Base-by-base conservation (phyloP, 2,888 invertebrate species). In the Chromoteleia sp. region DNA sequence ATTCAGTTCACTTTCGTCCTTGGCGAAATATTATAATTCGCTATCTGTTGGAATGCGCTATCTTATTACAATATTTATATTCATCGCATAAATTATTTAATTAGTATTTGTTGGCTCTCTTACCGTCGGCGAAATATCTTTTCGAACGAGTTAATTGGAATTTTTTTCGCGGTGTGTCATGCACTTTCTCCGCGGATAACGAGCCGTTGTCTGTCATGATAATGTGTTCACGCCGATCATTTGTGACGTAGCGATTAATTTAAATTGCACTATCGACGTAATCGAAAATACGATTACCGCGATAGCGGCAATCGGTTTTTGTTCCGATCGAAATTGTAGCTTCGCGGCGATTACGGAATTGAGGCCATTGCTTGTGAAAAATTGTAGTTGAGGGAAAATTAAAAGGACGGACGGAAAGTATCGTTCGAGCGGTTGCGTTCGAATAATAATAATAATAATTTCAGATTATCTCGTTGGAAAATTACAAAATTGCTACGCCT, bases 161-260 rank as follows among this genome's bases (percentile, higher is more conserved):
- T 52, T 43, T 54, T 65, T 54, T 30, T 19, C 1, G 50, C 17
- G 10, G 7, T 17, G 19, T 43, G 30, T 43, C 52, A 39, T 39
- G 29, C 29, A 67, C 67, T 54, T 54, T 67, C 54, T 54, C 67
- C 41, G 10, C 17, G 0, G 67, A 67, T 54, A 54, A 67, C 41
- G 15, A 8, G 21, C 4, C 30, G 21, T 25, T 48, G 50, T 68
- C 17, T 54, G 19, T 12, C 29, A 1, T 8, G 41, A 54, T 52
- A 43, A 41, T 52, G 30, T 29, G 30, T 15, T 67, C 29, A 54
- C 25, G n/a, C n/a, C n/a, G n/a, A n/a, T n/a, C n/a, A n/a, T n/a
- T 45, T 19, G 30, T 50, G 63, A 63, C 50, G 63, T 63, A 50
- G 1, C 1, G 48, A 36, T 63, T 48, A 48, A 63, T 63, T 63